Evolutionary conservation across 37 sponge, comb jelly and placozoan species (phyloP).

Genomic region (Amphimedon queenslandica): DNA sequence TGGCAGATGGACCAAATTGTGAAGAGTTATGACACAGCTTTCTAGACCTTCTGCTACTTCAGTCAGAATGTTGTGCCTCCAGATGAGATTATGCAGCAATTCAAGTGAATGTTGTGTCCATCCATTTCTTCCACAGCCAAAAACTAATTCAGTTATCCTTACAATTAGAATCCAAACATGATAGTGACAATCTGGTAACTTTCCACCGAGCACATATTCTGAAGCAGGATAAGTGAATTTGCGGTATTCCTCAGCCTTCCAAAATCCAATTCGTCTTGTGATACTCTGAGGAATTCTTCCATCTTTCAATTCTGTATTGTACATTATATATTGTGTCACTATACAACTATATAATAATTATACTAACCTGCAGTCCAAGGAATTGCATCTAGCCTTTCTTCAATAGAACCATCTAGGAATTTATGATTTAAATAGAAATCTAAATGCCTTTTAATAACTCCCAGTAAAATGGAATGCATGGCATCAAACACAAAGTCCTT

Average conservation of each 20-base stretch:
- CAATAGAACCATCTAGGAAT: neutral
- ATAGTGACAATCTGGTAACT: constrained; percentile 14
- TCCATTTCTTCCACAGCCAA: constrained; percentile 19
- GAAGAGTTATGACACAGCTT: constrained; percentile 22
- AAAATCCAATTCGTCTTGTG: constrained; percentile 25
- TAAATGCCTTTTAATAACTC: neutral
- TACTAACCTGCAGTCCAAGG: constrained; percentile 35
- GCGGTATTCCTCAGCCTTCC: constrained; percentile 49
- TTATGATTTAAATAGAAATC: neutral
- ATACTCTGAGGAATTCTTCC: constrained; percentile 37
- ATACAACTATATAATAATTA: neutral
- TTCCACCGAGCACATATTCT: constrained; percentile 25
- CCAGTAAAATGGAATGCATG: constrained; percentile 7
- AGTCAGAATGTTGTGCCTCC: constrained; percentile 24
- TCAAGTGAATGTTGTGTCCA: constrained; percentile 7
- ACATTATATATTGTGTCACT: neutral
- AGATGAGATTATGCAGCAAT: constrained; percentile 13
- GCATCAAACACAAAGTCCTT: constrained; percentile 26
- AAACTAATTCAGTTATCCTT: constrained; percentile 26
- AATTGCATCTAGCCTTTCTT: constrained; percentile 4
- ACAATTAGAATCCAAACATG: constrained; percentile 29
- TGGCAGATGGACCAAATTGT: constrained; percentile 26
- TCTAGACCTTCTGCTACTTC: constrained; percentile 26
- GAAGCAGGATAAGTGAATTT: constrained; percentile 31
- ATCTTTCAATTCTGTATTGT: constrained; percentile 27